Evolutionary conservation across 2,888 invertebrate genomes (phyloP).

Genomic region (Drosophila paucipuncta): DNA sequence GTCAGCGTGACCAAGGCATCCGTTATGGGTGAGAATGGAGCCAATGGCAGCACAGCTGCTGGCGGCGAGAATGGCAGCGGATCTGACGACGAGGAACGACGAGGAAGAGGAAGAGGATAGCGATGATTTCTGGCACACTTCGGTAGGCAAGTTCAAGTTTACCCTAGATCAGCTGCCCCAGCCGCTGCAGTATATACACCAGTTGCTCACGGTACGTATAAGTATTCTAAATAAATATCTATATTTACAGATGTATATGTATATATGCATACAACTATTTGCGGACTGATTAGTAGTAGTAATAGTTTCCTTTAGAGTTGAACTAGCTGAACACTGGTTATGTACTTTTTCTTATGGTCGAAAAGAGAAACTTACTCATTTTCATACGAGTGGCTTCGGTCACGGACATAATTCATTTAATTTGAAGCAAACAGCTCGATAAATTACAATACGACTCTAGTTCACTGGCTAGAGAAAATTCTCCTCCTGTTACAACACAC

Average conservation of each 20-base stretch:
- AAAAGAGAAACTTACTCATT: background rate
- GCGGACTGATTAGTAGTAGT: background rate
- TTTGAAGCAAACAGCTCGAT: background rate
- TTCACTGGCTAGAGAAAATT: background rate
- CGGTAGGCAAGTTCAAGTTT: conserved; percentile 96
- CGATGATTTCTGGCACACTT: conserved; percentile 96
- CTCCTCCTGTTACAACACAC: background rate
- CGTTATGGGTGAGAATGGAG: conserved; percentile 87
- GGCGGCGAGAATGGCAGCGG: conserved; percentile 88
- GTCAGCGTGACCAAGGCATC: conserved; percentile 89
- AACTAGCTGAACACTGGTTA: background rate
- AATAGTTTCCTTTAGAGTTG: background rate
- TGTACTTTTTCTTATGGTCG: background rate
- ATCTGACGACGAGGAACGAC: conserved; percentile 89
- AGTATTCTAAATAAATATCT: background rate
- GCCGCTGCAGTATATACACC: conserved; percentile 96
- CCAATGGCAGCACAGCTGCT: conserved; percentile 89
- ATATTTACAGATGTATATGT: background rate
- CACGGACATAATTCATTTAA: background rate
- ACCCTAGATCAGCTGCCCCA: conserved; percentile 95
- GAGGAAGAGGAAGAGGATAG: conserved; percentile 89
- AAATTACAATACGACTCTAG: background rate
- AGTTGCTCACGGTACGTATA: conserved; percentile 89
- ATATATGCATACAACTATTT: background rate
- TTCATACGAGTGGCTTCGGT: background rate